Evolutionary conservation across 2,113 vertebrate species (phyloP), one percentile per base, ranked within the genome.

Genomic region (Peromyscus maniculatus): DNA sequence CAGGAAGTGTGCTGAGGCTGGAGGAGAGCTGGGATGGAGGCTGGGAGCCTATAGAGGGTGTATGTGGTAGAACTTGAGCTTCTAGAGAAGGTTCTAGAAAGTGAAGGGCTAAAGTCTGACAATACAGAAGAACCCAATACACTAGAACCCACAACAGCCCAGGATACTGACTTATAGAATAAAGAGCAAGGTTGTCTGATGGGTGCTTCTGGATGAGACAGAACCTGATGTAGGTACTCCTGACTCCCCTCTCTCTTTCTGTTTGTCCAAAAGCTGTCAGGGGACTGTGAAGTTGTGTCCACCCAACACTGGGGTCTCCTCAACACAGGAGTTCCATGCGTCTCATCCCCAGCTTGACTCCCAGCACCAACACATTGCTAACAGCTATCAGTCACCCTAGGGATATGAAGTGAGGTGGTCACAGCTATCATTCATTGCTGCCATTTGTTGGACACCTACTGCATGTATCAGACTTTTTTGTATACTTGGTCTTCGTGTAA

Each of bases 31-130:
- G 66, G 55, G 64, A 52, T 43, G 46, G 49, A 17, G 39, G 7
- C 49, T 78, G 11, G 11, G 39, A 55, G 24, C 49, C 36, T 24
- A 9, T 28, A 43, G 49, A 55, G 39, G n/a, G 17, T n/a, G 89
- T 66, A 31, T 78, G 74, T 39, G 69, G n/a, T 52, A 6, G 55
- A 83, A 69, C 52, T 39, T 12, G 71, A 77, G 33, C 90, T 91
- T 93, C 87, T 33, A 57, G 52, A 89, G 46, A 66, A 6, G 52
- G 8, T 64, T 87, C 91, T 90, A 75, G 86, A 94, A 74, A 91
- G 62, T 21, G 92, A 33, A 17, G 4, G 15, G 12, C 79, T 87
- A 9, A 77, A 52, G 19, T 75, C 66, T 87, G 49, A 89, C 52
- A 62, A 7, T 69, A 93, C n/a, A 75, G 82, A 91, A 87, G 28